A percentile compares a stretch with the other conserved stretches of the same genome.
Conservation (phyloP, 2,888 invertebrate species). For the Pseudoips prasinana region DNA sequence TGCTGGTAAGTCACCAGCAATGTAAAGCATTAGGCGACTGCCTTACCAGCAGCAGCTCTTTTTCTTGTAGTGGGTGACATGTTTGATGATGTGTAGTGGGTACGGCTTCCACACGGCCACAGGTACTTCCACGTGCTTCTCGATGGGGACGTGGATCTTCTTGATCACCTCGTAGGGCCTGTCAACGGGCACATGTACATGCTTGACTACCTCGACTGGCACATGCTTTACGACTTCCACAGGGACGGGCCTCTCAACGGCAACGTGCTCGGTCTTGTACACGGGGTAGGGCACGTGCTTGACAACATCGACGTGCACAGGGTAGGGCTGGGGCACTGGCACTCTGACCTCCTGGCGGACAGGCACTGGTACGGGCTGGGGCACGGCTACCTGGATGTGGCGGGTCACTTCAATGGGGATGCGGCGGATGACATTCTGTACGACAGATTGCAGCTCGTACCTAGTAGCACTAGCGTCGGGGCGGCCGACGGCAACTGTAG, state of each 20-base stretch:
- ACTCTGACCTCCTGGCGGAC: constrained; percentile 69
- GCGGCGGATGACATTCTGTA: constrained; percentile 70
- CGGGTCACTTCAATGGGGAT: constrained; percentile 71
- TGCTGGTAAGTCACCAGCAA: constrained; percentile 27
- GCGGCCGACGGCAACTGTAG: constrained; percentile 52
- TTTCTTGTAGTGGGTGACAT: constrained; percentile 75
- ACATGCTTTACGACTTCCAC: constrained; percentile 66
- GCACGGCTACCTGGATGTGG: constrained; percentile 65
- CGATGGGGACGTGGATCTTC: constrained; percentile 67
- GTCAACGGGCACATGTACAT: constrained; percentile 66
- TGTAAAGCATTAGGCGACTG: constrained; percentile 16
- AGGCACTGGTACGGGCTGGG: constrained; percentile 64
- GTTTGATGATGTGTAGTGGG: constrained; percentile 75
- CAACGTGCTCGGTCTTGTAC: constrained; percentile 67
- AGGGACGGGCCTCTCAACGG: constrained; percentile 71
- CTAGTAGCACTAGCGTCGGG: constrained; percentile 47
- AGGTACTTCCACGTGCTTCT: constrained; percentile 70
- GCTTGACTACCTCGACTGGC: constrained; percentile 68
- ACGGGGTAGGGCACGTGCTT: constrained; percentile 74
- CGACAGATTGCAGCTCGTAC: constrained; percentile 70
- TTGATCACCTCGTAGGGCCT: constrained; percentile 73
- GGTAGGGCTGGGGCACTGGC: constrained; percentile 74
- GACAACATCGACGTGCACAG: constrained; percentile 68
- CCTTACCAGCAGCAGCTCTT: constrained; percentile 72
- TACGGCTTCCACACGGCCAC: constrained; percentile 74